phyloP scores from a whole-genome alignment of 2,113 vertebrate genomes.

The Urocitellus parryii region DNA sequence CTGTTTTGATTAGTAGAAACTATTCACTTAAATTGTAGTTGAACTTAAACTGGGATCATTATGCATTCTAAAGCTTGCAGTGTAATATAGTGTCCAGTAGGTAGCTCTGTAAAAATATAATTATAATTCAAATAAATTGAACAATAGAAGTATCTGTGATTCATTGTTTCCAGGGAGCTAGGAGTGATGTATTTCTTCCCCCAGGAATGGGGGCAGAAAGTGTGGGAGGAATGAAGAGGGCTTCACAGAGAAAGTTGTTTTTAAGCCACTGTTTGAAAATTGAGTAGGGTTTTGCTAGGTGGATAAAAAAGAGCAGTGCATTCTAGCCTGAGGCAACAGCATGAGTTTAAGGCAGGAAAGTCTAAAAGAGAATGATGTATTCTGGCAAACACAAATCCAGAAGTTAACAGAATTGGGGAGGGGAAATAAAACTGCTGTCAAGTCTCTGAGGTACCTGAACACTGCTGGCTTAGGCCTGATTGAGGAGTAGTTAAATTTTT shows the following conservation, averaged over 20 bases:
- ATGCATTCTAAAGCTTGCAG: slow-evolving; percentile 15
- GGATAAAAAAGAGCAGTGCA: slow-evolving; percentile 40
- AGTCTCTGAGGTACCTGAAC: neutral
- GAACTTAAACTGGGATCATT: slow-evolving; percentile 7
- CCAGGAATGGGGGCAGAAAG: slow-evolving; percentile 54
- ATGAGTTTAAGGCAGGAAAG: slow-evolving; percentile 53
- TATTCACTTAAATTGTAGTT: slow-evolving; percentile 44
- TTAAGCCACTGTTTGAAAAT: slow-evolving; percentile 50
- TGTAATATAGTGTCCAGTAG: neutral
- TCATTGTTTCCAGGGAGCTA: slow-evolving; percentile 66
- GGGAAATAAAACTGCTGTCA: neutral
- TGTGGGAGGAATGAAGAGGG: slow-evolving; percentile 60
- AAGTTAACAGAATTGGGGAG: neutral
- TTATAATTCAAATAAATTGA: slow-evolving; percentile 27
- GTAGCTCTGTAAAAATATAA: slow-evolving; percentile 51
- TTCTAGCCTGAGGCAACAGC: slow-evolving; percentile 46
- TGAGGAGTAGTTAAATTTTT: neutral
- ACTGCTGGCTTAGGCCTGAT: neutral
- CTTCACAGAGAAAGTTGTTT: slow-evolving; percentile 65
- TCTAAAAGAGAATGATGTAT: slow-evolving; percentile 54
- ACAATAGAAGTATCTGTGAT: slow-evolving; percentile 54
- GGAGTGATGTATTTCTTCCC: slow-evolving; percentile 48
- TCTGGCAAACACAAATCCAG: slow-evolving; percentile 57
- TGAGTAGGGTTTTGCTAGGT: slow-evolving; percentile 48
- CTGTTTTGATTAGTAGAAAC: neutral